These are phyloP conservation scores for Rotaria magnacalcarata DNA, from an alignment of 2,888 invertebrate genomes.

Conservation along the genomic window DNA sequence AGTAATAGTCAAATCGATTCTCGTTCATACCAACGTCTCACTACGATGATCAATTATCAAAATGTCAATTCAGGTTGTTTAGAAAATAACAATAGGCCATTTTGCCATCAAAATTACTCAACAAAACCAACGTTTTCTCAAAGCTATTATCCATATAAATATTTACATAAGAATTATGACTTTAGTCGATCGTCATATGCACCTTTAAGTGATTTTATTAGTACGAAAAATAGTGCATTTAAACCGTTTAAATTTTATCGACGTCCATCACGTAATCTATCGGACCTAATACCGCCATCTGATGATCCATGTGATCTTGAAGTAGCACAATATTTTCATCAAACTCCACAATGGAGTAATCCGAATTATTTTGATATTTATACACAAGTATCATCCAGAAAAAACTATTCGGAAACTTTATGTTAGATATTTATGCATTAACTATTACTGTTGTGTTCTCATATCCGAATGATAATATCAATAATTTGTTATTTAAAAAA, in stretches of 20 bases:
- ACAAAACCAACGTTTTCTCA: not conserved
- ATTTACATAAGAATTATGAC: not conserved
- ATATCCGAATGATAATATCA: not conserved
- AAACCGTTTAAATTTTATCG: not conserved
- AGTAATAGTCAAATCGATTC: not conserved
- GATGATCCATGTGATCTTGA: slow-evolving; percentile 25
- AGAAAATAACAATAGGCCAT: not conserved
- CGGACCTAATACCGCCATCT: not conserved
- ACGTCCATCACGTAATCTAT: too few species aligned
- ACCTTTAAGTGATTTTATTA: slow-evolving; percentile 21
- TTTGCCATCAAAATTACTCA: not conserved
- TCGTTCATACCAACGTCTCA: not conserved
- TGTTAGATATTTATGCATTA: not conserved
- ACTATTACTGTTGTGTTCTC: not conserved
- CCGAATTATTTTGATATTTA: slow-evolving; percentile 37
- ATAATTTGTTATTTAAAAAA: not conserved
- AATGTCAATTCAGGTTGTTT: not conserved
- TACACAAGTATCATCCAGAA: not conserved
- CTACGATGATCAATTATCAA: not conserved
- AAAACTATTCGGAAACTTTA: not conserved
- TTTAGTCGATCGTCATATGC: not conserved
- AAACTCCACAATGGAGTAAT: slow-evolving; percentile 1
- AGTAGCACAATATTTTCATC: slow-evolving; percentile 3
- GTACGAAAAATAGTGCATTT: not conserved
- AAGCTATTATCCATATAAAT: slow-evolving; percentile 3